Evolutionary conservation across 2,888 invertebrate genomes (phyloP), one percentile per base, ranked within the genome.

Genomic region (Pelosia muscerda): DNA sequence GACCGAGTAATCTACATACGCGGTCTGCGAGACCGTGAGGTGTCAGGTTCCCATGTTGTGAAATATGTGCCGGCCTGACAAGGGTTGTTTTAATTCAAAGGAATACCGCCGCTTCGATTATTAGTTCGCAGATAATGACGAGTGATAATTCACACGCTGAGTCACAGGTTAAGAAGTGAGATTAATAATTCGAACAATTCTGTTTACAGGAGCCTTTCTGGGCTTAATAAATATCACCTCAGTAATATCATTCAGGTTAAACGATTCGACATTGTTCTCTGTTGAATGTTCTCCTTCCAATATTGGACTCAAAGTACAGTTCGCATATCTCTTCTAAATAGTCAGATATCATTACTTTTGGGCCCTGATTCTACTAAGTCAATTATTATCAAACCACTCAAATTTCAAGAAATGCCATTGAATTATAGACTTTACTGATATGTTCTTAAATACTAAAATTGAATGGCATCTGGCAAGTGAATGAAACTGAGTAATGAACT

Each of bases 51-150:
- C 77, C 57, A 81, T 76, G 76, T 84, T 86, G 89, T 89, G 89
- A 91, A 87, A 88, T 91, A 89, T 90, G 88, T 81, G 86, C 83
- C 83, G 82, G 82, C 79, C 86, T 84, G 86, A 86, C 84, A 80
- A 85, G 88, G 88, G 84, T 86, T 86, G 86, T 88, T 88, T 92
- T 88, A 91, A 91, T 87, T 89, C 91, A 92, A 92, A 92, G 89
- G 88, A 85, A 81, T 84, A 86, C 89, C 90, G 91, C 86, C 84
- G 78, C 63, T 74, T 73, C 67, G 72, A 85, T 84, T 88, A 89
- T 90, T 88, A 84, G 86, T 79, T 83, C 75, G 84, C 85, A 82
- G 89, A 91, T 92, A 91, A 90, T 90, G 83, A 87, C 82, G 84
- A 84, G 88, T 85, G 90, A 90, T 91, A 91, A 90, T 89, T 90